These are phyloP conservation scores for Caenorhabditis sp. DNA, from an alignment of 2,888 invertebrate species.

Conservation along the genomic window DNA sequence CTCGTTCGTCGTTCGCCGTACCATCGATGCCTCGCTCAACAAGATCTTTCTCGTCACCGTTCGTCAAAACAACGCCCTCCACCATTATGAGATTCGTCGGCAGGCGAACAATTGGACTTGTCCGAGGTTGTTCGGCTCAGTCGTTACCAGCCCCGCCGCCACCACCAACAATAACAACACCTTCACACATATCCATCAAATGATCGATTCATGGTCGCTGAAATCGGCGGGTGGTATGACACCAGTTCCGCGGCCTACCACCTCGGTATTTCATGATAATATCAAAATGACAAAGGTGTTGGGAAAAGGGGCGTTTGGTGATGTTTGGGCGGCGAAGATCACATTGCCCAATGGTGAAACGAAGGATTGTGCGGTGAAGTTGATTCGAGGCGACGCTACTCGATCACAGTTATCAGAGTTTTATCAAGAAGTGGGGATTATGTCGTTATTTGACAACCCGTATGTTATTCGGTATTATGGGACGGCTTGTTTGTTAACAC, in stretches of 20 bases:
- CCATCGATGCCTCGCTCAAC: not conserved
- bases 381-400: not conserved
- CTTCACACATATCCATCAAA: not conserved
- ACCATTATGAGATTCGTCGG: not conserved
- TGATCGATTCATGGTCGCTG: not conserved
- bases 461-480: conserved; percentile 1
- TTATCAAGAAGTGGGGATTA: not conserved
- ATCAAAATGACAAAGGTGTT: not conserved
- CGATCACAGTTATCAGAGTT: not conserved
- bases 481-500: not conserved
- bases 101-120: not conserved
- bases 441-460: not conserved
- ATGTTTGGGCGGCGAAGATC: not conserved
- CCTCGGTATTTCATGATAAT: not conserved
- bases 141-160: too few relatives aligned
- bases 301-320: conserved; percentile 3
- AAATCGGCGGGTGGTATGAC: not conserved
- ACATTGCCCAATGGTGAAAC: not conserved
- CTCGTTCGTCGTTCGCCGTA: not conserved
- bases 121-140: not conserved
- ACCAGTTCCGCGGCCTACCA: not conserved
- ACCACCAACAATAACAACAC: not conserved
- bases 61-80: not conserved
- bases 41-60: not conserved
- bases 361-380: not conserved